Evolutionary conservation across 2,888 invertebrate species (phyloP), one percentile per base, ranked within the genome.

Genomic region (Acanthosoma haemorrhoidale): DNA sequence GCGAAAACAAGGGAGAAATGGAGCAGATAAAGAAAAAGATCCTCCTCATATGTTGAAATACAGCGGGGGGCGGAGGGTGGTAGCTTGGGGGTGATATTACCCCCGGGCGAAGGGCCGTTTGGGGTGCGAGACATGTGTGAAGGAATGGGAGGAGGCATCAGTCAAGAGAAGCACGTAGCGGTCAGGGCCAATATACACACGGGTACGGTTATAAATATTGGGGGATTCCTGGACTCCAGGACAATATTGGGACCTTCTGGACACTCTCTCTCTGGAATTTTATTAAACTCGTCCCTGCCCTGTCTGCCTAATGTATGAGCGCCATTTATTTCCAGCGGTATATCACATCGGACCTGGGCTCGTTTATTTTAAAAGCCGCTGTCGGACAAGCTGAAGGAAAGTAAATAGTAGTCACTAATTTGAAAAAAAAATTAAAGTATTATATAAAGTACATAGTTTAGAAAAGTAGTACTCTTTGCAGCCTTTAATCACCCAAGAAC

Each of bases 231-330:
- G n/a, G n/a, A 2, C 51, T 51, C 51, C 25, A 51, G 51, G 25
- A 51, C 51, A 51, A 51, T 51, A 51, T 51, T 51, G 51, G 51
- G 51, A 21, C 6, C 51, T 11, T n/a, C n/a, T n/a, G n/a, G n/a
- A n/a, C n/a, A n/a, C n/a, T n/a, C n/a, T n/a, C n/a, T n/a, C n/a
- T 13, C 51, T 51, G 51, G 51, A 51, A 51, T 51, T 51, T 51
- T 51, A 51, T 51, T 51, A 51, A 51, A 51, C 51, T 25, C 51
- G 2, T 3, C 32, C 32, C 18, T 6, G n/a, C 25, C 25, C n/a
- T 4, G n/a, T 18, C 51, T 25, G 29, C 51, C 51, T 51, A 51
- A 51, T 51, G 51, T 25, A 25, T 4, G 25, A 51, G 51, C 13
- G 25, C n/a, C 51, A 51, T 51, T 51, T 51, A 51, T 51, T 25